Base-by-base conservation (phyloP, 2,888 invertebrate genomes). In the Parthenolecanium corni region DNA sequence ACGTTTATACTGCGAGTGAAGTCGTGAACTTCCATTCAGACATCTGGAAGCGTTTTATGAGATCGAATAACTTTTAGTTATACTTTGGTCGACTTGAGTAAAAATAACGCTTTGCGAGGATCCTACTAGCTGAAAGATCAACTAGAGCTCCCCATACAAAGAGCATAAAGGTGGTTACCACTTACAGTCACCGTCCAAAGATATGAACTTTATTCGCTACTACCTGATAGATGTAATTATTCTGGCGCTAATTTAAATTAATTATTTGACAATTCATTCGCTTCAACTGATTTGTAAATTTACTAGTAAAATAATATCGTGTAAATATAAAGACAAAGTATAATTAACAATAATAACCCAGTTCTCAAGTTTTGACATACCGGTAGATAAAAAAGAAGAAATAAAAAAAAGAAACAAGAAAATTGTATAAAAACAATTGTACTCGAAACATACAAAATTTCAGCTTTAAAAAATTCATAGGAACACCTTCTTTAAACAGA, bases 91-190 rank as follows among this genome's bases (percentile, higher is more conserved):
- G n/a, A n/a, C n/a, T n/a, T n/a, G n/a, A n/a, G n/a, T n/a, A 79
- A 79, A 70, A 76, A 75, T 57, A 82, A 84, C 58, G 88, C 86
- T 0, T 81, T 79, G 70, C 79, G 78, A 63, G 76, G 85, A 40
- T 87, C 87, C 69, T 72, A 76, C 18, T 73, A 87, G 2, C 72
- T 89, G 18, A 77, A 80, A 67, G 88, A 89, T 71, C 86, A 89
- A 69, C 83, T 84, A 46, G 83, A 86, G 69, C 80, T 83, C 2
- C 85, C 89, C 0, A 74, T 86, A 65, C 84, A 86, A 67, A 78
- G 84, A 65, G 89, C 85, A 91, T 70, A 83, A 82, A 69, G 89
- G 89, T 0, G 89, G 89, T 0, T 81, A 81, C 65, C 89, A 89
- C 71, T 74, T 89, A 20, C 85, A 85, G 70, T 84, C 86, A 1